Base-by-base conservation (phyloP, 2,797 vertebrate genomes). In the Balearica regulorum region DNA sequence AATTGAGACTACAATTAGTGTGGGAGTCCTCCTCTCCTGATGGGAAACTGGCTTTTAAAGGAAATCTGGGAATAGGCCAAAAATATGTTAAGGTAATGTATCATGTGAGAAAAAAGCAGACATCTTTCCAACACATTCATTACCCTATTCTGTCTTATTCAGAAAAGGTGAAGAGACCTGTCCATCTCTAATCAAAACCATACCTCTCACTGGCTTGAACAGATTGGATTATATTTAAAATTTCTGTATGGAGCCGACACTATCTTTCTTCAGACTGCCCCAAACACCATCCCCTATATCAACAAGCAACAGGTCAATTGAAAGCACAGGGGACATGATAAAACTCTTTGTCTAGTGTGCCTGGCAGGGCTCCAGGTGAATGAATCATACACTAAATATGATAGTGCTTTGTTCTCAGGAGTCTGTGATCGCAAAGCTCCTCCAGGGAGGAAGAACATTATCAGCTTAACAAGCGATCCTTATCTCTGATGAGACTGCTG, bases 351-450 rank as follows among this genome's bases (percentile, higher is more conserved):
- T 60, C 46, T 88, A 43, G 16, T 0, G 0, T 48, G 70, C 13
- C 73, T 94, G 95, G 93, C 73, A 37, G 49, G 19, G 31, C 35
- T 96, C 91, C 95, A 94, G 64, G 70, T 70, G 60, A 87, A 88
- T 70, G 60, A 87, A 88, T 89, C 57, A 78, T 70, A 33, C n/a
- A 35, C 35, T 84, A 66, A 93, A 90, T 79, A 70, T 44, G 58
- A 55, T 35, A 65, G 48, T 15, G 35, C 37, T 94, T 94, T 94
- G 31, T 80, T 91, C 71, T 91, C 55, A 65, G 78, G 60, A 90
- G 71, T 72, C 64, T 88, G 73, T 82, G 53, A 79, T 60, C 90
- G 92, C 57, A 92, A 65, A 92, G 70, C n/a, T 90, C 48, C 77
- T 72, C 6, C 0, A 79, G 61, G 14, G 16, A 94, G 33, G 53